phyloP scores from a whole-genome alignment of 2,797 vertebrate genomes.

The Microctenopoma stevenorrisi region DNA sequence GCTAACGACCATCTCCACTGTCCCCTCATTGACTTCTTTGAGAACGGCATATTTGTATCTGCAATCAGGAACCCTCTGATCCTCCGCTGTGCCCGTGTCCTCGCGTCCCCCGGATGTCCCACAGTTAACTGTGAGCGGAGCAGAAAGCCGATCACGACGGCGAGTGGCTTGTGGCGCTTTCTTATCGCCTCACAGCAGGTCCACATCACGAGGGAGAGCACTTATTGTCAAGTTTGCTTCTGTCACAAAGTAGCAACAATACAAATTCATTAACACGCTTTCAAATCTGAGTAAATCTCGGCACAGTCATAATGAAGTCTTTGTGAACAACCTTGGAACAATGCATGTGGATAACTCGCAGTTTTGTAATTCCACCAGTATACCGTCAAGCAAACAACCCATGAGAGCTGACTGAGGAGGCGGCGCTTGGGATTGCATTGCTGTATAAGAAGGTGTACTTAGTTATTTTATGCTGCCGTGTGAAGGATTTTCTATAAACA shows the following conservation, averaged over 20 bases:
- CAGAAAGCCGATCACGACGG: conserved; percentile 47
- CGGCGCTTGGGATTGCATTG: conserved; percentile 15
- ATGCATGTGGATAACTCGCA: conserved; percentile 8
- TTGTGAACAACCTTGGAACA: conserved; percentile 64
- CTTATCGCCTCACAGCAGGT: conserved; percentile 70
- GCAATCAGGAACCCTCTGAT: conserved; percentile 14
- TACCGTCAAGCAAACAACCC: conserved; percentile 43
- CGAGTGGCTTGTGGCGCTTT: conserved; percentile 20
- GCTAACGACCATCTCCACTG: conserved; percentile 42
- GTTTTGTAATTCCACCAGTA: conserved; percentile 39
- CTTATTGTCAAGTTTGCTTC: conserved; percentile 49
- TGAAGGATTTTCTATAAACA: conserved; percentile 15
- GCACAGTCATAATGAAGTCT: conserved; percentile 41
- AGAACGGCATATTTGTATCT: conserved; percentile 11
- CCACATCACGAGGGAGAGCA: conserved; percentile 20
- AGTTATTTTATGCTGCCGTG: conserved; percentile 7
- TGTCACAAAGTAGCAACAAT: conserved; percentile 44
- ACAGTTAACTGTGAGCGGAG: conserved; percentile 5
- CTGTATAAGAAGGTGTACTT: conserved; percentile 8
- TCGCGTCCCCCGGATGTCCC: conserved; percentile 34
- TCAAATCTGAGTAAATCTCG: conserved; percentile 51
- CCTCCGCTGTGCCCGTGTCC: conserved; percentile 8
- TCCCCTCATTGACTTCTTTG: conserved; percentile 62
- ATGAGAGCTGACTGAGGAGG: conserved; percentile 7
- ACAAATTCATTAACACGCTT: conserved; percentile 50